phyloP scores from a whole-genome alignment of 2,888 invertebrate species.

The Drosophila leonis region DNA sequence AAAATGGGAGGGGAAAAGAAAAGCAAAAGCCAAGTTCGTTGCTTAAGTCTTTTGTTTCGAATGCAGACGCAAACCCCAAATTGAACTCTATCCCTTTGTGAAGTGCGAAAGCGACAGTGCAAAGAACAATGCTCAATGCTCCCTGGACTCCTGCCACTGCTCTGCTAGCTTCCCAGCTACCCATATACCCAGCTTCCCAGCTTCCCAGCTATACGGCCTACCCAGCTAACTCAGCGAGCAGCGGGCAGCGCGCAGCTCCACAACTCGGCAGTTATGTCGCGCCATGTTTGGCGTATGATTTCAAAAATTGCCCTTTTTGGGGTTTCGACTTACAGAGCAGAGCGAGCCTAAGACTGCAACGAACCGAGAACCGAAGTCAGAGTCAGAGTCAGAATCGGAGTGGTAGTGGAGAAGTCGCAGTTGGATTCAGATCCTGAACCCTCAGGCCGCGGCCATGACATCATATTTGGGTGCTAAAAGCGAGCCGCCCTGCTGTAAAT shows the following conservation, averaged over 20 bases:
- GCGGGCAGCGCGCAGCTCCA: constrained; percentile 33
- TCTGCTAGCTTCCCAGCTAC: constrained; percentile 16
- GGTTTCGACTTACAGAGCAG: constrained; percentile 80
- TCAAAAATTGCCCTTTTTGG: constrained; percentile 83
- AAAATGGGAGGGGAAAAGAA: constrained; percentile 20
- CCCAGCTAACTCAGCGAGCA: constrained; percentile 30
- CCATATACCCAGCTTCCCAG: constrained; percentile 16
- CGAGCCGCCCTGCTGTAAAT: constrained; percentile 79
- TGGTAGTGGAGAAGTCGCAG: not conserved
- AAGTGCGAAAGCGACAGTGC: constrained; percentile 83
- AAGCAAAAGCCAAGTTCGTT: constrained; percentile 73
- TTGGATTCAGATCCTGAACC: constrained; percentile 13
- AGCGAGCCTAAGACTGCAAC: constrained; percentile 14
- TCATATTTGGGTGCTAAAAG: constrained; percentile 83
- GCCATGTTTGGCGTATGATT: constrained; percentile 83
- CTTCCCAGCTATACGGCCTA: constrained; percentile 22
- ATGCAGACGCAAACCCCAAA: constrained; percentile 78
- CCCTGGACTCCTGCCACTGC: constrained; percentile 18
- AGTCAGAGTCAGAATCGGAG: constrained; percentile 3
- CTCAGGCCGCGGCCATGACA: constrained; percentile 75
- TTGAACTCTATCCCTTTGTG: constrained; percentile 82
- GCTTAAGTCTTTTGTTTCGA: constrained; percentile 82
- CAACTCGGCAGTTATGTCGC: constrained; percentile 76
- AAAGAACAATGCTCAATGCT: constrained; percentile 77
- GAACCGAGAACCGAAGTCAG: constrained; percentile 3